Conservation (phyloP, 2,888 invertebrate genomes). For the Tuta absoluta region DNA sequence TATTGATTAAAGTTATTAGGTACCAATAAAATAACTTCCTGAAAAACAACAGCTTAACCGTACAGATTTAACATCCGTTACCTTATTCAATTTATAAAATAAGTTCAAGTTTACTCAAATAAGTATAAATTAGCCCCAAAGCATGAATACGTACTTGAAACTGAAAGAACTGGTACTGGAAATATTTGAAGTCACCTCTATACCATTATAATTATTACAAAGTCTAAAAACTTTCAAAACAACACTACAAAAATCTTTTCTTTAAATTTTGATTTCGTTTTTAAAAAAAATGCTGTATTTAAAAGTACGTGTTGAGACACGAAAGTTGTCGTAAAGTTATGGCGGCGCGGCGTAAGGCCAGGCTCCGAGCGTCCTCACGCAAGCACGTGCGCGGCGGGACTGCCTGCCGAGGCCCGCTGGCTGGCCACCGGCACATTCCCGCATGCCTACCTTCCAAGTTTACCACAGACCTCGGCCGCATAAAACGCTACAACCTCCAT, state of each 20-base stretch:
- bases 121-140: not conserved
- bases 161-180: not conserved
- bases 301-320: constrained; percentile 50
- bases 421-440: constrained; percentile 62
- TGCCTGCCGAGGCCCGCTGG: constrained; percentile 63
- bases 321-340: constrained; percentile 71
- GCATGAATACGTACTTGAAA: constrained; percentile 36
- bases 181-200: constrained; percentile 6
- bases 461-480: constrained; percentile 43
- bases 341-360: constrained; percentile 56
- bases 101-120: no score
- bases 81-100: no score
- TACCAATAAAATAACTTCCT: no score
- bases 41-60: no score
- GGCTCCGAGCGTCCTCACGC: constrained; percentile 58
- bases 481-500: constrained; percentile 39
- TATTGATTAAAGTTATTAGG: no score
- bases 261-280: constrained; percentile 27
- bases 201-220: constrained; percentile 16
- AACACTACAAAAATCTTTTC: constrained; percentile 1
- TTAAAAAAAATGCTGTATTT: constrained; percentile 31
- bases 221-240: not conserved
- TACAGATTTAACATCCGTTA: no score
- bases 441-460: constrained; percentile 75
- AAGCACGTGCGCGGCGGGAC: constrained; percentile 71